Percentiles rank a stretch among this genome's conserved stretches.
phyloP scores from a whole-genome alignment of 2,113 vertebrate species.

The Turdus rufiventris region DNA sequence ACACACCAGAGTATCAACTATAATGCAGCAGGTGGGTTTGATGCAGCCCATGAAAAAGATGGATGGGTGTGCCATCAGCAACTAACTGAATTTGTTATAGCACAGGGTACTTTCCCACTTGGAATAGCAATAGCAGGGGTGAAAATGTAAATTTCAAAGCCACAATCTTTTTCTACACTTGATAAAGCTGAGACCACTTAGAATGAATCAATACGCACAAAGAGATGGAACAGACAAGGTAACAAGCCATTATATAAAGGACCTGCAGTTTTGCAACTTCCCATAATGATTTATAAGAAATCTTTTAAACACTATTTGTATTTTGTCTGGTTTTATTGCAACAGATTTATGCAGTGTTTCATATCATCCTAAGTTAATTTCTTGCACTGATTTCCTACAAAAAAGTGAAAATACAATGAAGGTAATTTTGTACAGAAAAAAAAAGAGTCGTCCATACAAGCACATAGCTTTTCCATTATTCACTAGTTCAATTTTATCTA shows the following conservation, averaged over 20 bases:
- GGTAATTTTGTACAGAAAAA: neutral
- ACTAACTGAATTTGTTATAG: neutral
- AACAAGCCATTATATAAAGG: neutral
- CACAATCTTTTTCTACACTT: neutral
- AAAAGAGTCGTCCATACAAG: neutral
- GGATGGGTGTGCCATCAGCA: neutral
- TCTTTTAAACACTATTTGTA: rapidly evolving
- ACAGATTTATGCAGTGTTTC: neutral
- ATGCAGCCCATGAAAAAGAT: neutral
- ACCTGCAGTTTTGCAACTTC: neutral
- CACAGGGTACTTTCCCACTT: neutral
- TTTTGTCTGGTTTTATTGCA: neutral
- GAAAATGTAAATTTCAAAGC: neutral
- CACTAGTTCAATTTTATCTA: neutral
- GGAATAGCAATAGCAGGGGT: neutral
- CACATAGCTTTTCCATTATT: neutral
- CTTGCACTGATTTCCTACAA: neutral
- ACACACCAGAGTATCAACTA: neutral
- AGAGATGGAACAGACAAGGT: neutral
- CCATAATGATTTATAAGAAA: neutral
- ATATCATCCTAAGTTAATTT: neutral
- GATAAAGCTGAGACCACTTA: neutral
- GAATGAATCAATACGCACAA: neutral
- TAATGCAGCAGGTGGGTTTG: neutral
- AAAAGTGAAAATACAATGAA: neutral